Base-by-base conservation (phyloP, 2,888 invertebrate species). In the Xestoiulus laeticollis region DNA sequence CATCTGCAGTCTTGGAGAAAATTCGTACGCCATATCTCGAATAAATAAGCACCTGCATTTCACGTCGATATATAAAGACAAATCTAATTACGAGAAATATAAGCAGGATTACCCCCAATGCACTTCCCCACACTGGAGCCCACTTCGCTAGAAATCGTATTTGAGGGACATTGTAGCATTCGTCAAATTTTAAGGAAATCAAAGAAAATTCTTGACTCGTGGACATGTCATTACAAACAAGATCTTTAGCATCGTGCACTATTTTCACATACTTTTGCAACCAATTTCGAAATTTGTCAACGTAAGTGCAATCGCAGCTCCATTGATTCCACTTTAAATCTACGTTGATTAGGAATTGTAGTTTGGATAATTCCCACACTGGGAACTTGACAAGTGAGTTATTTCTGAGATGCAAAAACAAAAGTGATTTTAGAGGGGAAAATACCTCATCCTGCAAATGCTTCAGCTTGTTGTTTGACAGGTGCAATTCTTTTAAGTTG, bases 1-100 rank as follows among this genome's bases (percentile, higher is more conserved):
- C 83, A 38, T 38, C 6, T 38, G 89, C 88, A 2, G 87, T 85
- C 38, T 88, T 89, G 8, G 89, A 88, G 14, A 89, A 88, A n/a
- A 87, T 87, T 38, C 86, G 32, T 0, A 68, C n/a, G 1, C 93
- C 90, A 87, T 94, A 93, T 89, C 94, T 94, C 0, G 94, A 93
- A 90, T 91, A 95, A 19, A 95, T 91, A 94, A 95, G 95, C 1
- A 95, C 94, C 91, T 95, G 95, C 87, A 96, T 68, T 68, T 68
- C 68, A n/a, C 26, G n/a, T 26, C 68, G 68, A 68, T 68, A 68
- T 2, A 68, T 22, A 8, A 22, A 68, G 26, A 8, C 26, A 68
- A 68, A n/a, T 5, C 3, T 68, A 68, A 26, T 68, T 68, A 68
- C n/a, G n/a, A 68, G n/a, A 68, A 2, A 22, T 22, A 68, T 68